Evolutionary conservation across 23 tunicate species (phyloP).

Genomic region (Halocynthia roretzi): DNA sequence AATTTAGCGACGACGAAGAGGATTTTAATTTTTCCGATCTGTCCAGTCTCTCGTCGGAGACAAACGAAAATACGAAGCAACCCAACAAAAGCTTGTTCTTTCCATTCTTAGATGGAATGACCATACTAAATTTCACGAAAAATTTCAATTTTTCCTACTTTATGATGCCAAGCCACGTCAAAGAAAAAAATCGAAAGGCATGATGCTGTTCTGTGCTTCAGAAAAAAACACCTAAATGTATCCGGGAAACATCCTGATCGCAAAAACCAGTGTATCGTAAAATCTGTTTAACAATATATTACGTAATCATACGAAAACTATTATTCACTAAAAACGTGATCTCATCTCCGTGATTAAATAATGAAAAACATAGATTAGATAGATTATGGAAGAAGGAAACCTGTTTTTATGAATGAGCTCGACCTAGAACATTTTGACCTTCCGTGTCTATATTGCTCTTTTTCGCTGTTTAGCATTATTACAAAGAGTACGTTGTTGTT

Average conservation of each 20-base stretch:
- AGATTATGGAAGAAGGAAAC: no score
- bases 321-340: background rate
- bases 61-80: background rate
- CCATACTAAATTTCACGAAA: conserved; percentile 54
- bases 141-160: conserved; percentile 69
- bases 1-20: conserved; percentile 16
- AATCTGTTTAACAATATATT: background rate
- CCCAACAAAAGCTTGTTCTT: conserved; percentile 30
- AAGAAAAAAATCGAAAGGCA: conserved; percentile 48
- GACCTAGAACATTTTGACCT: no score
- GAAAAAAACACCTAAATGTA: background rate
- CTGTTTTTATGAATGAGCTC: no score
- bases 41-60: conserved; percentile 28
- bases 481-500: background rate
- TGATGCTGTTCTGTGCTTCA: no score
- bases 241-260: background rate
- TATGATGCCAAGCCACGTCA: conserved; percentile 60
- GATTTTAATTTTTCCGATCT: conserved; percentile 31
- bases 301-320: background rate
- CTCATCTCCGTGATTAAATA: background rate
- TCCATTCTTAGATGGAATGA: conserved; percentile 35
- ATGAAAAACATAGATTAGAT: no score
- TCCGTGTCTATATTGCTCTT: no score
- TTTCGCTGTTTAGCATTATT: no score
- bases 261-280: background rate